These are phyloP conservation scores for Unio delphinus DNA, from an alignment of 2,888 invertebrate species.

Conservation along the genomic window DNA sequence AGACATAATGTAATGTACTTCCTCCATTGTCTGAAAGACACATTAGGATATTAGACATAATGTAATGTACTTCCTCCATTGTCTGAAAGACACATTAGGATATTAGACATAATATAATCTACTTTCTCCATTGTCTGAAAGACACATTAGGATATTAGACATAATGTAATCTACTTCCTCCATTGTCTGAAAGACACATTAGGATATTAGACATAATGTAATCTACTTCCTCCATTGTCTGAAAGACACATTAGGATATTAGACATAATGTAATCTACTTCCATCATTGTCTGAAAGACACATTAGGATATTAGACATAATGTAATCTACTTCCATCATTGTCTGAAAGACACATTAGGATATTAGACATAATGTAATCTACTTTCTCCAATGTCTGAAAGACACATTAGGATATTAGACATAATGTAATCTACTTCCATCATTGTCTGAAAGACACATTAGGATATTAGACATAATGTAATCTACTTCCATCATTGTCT, in stretches of 20 bases:
- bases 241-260: constrained; percentile 48
- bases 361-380: constrained; percentile 51
- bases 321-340: constrained; percentile 56
- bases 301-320: constrained; percentile 62
- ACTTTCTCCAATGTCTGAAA: constrained; percentile 56
- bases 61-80: constrained; percentile 56
- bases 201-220: constrained; percentile 64
- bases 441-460: no score
- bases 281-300: constrained; percentile 52
- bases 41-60: constrained; percentile 63
- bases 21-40: constrained; percentile 50
- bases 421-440: constrained; percentile 52
- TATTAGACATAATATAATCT: constrained; percentile 64
- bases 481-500: no score
- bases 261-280: constrained; percentile 64
- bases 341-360: constrained; percentile 53
- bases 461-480: no score
- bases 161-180: constrained; percentile 59
- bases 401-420: constrained; percentile 54
- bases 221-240: constrained; percentile 61
- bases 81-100: constrained; percentile 50
- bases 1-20: constrained; percentile 63
- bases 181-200: constrained; percentile 47
- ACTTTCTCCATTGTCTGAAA: constrained; percentile 56
- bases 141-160: constrained; percentile 54